Percentiles rank a stretch among this genome's conserved stretches.
Conservation (phyloP, 2,113 vertebrate species). For the Rutilus rutilus region DNA sequence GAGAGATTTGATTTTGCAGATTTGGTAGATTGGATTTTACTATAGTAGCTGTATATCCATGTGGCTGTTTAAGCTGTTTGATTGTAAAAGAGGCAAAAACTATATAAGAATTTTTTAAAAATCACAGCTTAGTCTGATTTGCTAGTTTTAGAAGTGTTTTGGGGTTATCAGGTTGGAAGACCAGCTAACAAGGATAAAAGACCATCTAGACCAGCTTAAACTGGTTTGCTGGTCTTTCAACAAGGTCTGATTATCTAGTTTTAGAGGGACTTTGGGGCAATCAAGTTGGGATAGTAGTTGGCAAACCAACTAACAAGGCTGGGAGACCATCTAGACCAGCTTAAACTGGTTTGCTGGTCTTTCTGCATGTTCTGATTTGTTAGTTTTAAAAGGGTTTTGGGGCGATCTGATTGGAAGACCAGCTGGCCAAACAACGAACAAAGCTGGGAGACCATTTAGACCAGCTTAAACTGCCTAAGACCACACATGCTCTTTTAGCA, state of each 20-base stretch:
- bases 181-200: background rate
- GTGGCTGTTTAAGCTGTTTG: background rate
- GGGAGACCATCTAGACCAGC: background rate
- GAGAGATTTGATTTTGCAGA: no score
- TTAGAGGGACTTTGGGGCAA: background rate
- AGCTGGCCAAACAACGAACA: background rate
- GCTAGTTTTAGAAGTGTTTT: background rate
- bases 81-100: background rate
- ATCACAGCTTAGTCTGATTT: background rate
- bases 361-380: background rate
- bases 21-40: no score
- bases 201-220: background rate
- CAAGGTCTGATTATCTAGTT: background rate
- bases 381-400: background rate
- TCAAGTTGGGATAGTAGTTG: no score
- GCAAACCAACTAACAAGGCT: background rate
- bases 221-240: background rate
- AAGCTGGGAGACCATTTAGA: background rate
- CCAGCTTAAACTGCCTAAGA: background rate
- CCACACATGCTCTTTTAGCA: background rate
- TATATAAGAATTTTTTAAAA: no score
- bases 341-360: background rate
- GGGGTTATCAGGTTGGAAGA: background rate
- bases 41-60: background rate
- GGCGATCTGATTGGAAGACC: background rate